Percentiles rank a stretch among this genome's conserved stretches.
Conservation (phyloP, 2,113 vertebrate species). For the Hystrix cristata region DNA sequence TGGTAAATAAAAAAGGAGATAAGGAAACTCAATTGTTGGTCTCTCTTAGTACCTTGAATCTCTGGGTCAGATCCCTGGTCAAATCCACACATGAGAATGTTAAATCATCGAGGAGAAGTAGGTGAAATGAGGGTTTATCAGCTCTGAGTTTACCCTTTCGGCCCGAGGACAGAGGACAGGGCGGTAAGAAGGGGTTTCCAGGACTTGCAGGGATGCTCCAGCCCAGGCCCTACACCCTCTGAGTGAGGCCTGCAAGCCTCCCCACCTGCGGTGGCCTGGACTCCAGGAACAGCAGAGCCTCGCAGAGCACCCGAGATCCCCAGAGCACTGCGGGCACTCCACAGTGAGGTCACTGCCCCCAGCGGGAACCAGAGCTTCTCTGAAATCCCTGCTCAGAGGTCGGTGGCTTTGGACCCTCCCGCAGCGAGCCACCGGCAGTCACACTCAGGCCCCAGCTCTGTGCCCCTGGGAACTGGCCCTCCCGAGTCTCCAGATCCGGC, state of each 20-base stretch:
- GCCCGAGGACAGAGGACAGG: neutral
- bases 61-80: neutral
- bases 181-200: neutral
- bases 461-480: neutral
- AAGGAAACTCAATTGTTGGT: neutral
- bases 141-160: neutral
- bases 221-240: neutral
- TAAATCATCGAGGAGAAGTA: neutral
- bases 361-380: neutral
- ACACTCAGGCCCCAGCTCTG: neutral
- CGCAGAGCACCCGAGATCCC: neutral
- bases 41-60: neutral
- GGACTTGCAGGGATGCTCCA: neutral
- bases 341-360: neutral
- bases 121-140: neutral
- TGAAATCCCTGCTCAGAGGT: neutral
- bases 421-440: neutral
- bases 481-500: neutral
- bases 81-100: neutral
- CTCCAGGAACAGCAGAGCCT: neutral
- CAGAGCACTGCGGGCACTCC: neutral
- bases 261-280: neutral
- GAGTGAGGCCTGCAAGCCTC: neutral
- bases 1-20: neutral
- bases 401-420: neutral